Evolutionary conservation across 2,797 vertebrate species (phyloP).

Genomic region (Odontamblyopus rebecca): DNA sequence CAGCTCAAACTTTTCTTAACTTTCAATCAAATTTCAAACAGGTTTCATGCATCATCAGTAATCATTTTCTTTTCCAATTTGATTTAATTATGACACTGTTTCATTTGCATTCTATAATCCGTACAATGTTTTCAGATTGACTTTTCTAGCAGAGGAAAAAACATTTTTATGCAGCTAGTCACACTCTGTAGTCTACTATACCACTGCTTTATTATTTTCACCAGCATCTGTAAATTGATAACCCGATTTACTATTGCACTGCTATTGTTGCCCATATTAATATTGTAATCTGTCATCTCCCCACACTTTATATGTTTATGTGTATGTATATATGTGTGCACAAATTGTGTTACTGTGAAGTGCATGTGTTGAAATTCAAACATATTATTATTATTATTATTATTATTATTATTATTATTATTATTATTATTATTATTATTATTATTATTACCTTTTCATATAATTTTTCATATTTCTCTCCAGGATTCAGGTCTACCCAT

Average conservation of each 20-base stretch:
- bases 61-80: background rate
- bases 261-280: background rate
- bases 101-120: background rate
- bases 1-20: background rate
- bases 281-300: background rate
- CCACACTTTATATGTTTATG: background rate
- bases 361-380: no score
- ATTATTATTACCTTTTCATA: background rate
- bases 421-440: no score
- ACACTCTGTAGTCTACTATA: background rate
- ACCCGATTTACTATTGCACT: background rate
- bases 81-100: background rate
- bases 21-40: background rate
- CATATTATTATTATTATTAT: no score
- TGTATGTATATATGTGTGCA: no score
- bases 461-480: constrained; percentile 25
- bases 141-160: no score
- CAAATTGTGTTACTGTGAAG: no score
- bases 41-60: background rate
- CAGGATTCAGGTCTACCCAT: constrained; percentile 89
- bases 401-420: no score
- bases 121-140: background rate
- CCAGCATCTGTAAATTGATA: background rate
- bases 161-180: background rate
- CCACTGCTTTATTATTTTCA: background rate